Base-by-base conservation (phyloP, 2,797 vertebrate species). In the Cyclopterus lumpus region DNA sequence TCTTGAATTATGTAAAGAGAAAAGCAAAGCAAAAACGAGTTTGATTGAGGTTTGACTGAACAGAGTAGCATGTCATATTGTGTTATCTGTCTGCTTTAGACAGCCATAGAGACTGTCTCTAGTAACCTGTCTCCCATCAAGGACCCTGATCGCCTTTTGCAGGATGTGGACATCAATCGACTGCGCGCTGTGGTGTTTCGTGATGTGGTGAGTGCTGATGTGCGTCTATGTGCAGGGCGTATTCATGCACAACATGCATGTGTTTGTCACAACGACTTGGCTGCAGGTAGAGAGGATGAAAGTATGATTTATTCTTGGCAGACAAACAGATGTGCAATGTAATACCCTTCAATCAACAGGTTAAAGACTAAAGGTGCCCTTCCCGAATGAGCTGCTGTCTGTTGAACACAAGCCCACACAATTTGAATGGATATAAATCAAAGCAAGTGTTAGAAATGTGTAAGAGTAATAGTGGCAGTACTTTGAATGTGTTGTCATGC, bases 151-250 rank as follows among this genome's bases (percentile, higher is more conserved):
- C 94, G 97, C 70, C 97, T 99, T 81, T 95, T 99, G 91, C 97
- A 99, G 92, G 98, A 99, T 74, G 97, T 99, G 79, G 98, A 99
- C 83, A 99, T 99, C 85, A 99, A 98, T 92, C 97, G 97, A 30
- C 95, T 99, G 3, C 95, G 98, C 53, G 98, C 98, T 7, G 98
- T 99, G 59, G 98, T 99, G 84, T 99, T 99, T 89, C 96, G 98
- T 79, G 98, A 99, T 72, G 97, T 99, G 96, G 98, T 99, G 85
- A 97, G 97, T 81, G 38, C 44, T 8, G 8, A 1, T 65, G 48
- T 42, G 32, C 74, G 36, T 46, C 6, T 44, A 3, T 59, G 5
- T 8, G 38, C 26, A 12, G 24, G 20, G 16, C 4, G 26, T 77
- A 20, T 42, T 7, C 6, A 32, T 67, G 3, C 0, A 8, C 4